Evolutionary conservation across 2,888 invertebrate species (phyloP), one percentile per base, ranked within the genome.

Genomic region (Drosophila paramelanica): DNA sequence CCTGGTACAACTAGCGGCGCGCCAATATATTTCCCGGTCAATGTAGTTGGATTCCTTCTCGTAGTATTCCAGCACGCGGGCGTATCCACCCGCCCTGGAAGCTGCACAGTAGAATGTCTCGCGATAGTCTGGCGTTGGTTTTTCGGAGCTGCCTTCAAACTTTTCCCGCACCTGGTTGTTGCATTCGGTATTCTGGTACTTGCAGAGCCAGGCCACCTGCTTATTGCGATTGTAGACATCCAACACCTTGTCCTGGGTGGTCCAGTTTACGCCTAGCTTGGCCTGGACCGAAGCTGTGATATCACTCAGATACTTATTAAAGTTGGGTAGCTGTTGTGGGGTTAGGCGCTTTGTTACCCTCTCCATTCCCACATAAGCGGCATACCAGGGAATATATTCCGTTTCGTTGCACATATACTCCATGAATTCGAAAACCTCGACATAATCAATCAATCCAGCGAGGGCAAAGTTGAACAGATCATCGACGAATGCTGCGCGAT

Each of bases 301-400:
- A 0, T 91, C 89, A 31, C 93, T 73, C 5, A 95, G 77, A 74
- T 94, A 94, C 5, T 49, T 58, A 0, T 66, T 69, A 39, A 91
- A 90, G 42, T 81, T 41, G 4, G 56, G 36, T 36, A 90, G 71
- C 17, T 89, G 82, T 3, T 73, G 56, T 3, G 83, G 65, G 0
- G 77, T 83, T 4, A 91, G 47, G 10, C 88, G 89, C 50, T 69
- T 57, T 1, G 74, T 62, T 3, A 90, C 58, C 1, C 38, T 36
- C n/a, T 62, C 41, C 1, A 90, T 25, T 0, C 81, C 81, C 6
- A 79, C 75, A 56, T 94, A 93, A 1, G 95, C 95, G 0, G 96
- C 93, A 14, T 93, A 93, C 97, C 97, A 97, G 0, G 97, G 97
- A n/a, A 96, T 93, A 82, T 96, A 96, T 2, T 95, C 94, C 0